Conservation (phyloP, 2,797 vertebrate genomes). For the Lindbergichthys nudifrons region DNA sequence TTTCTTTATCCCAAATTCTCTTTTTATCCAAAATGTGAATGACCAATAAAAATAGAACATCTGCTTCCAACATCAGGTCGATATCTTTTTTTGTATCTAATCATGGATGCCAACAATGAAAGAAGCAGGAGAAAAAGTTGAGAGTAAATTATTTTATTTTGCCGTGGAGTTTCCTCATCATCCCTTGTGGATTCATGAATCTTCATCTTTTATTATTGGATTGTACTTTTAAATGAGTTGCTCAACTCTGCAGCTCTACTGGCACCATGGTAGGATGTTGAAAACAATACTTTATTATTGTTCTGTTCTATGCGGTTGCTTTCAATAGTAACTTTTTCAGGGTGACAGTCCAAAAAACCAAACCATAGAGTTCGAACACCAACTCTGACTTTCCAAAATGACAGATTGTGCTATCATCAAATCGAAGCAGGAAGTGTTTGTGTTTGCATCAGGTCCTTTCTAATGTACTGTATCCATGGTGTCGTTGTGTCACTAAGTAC, state of each 20-base stretch:
- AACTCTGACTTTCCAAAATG: neutral
- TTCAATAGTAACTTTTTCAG: slow-evolving; percentile 16
- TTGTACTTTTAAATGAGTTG: slow-evolving; percentile 9
- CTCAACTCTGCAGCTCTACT: slow-evolving; percentile 17
- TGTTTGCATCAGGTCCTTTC: neutral
- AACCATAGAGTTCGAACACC: neutral
- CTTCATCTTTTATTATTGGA: slow-evolving; percentile 23
- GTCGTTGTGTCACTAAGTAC: neutral
- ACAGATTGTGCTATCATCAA: slow-evolving; percentile 21
- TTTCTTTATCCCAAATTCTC: neutral
- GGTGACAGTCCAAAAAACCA: neutral
- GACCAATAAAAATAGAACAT: neutral
- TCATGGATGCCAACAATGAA: too few relatives aligned
- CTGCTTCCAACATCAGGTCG: neutral
- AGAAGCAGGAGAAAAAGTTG: neutral
- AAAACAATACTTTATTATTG: slow-evolving; percentile 4
- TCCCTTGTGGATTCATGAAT: slow-evolving; percentile 3
- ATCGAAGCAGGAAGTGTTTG: neutral
- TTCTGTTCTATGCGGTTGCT: slow-evolving; percentile 11
- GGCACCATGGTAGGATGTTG: neutral
- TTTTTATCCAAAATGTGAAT: neutral
- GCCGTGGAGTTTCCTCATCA: neutral
- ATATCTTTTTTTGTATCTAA: neutral
- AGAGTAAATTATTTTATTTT: too few relatives aligned
- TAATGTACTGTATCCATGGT: neutral